Percentiles rank a stretch among this genome's conserved stretches.
Evolutionary conservation across 2,797 vertebrate species (phyloP).

Genomic region (Columba guinea): DNA sequence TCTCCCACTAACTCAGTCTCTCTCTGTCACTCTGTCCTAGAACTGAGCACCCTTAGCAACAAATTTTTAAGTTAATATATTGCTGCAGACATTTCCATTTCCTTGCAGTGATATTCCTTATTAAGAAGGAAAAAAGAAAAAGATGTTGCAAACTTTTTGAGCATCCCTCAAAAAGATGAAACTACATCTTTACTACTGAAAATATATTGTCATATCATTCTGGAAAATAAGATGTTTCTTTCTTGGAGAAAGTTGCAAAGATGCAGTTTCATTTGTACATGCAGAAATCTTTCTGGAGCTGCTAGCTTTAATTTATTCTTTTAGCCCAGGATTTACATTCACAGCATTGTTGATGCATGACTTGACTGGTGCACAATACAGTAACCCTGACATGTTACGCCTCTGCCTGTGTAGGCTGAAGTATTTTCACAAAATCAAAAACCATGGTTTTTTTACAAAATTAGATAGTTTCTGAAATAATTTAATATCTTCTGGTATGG

Average conservation of each 20-base stretch:
- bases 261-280: background rate
- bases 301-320: background rate
- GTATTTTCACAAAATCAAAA: background rate
- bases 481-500: background rate
- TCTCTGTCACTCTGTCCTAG: background rate
- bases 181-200: background rate
- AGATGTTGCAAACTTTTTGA: background rate
- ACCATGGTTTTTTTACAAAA: background rate
- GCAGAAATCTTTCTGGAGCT: background rate
- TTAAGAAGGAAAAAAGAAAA: background rate
- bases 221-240: background rate
- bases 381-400: background rate
- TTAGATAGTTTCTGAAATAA: background rate
- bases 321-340: background rate
- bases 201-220: background rate
- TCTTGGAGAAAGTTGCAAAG: background rate
- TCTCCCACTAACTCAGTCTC: background rate
- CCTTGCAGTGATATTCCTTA: background rate
- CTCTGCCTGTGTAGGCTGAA: background rate
- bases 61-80: background rate
- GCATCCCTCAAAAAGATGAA: background rate
- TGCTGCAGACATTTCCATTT: background rate
- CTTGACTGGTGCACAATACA: accelerated
- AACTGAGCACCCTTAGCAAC: background rate
- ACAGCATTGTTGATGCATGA: background rate